phyloP scores from a whole-genome alignment of 2,888 invertebrate genomes.

The Brachynemurus nebulosus region DNA sequence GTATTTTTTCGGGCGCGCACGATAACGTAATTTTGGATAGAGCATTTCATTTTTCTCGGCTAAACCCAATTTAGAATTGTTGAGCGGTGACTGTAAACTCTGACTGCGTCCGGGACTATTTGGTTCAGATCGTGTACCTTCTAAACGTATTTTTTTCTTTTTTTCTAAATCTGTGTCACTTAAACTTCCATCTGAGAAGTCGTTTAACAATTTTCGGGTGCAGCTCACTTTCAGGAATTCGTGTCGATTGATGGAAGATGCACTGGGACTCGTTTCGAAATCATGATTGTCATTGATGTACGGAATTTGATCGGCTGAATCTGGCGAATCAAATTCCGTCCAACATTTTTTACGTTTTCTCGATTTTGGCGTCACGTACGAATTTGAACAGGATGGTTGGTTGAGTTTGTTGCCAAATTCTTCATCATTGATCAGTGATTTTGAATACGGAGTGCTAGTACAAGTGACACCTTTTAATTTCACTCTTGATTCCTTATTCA shows the following conservation, averaged over 20 bases:
- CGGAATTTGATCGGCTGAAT: too few species aligned
- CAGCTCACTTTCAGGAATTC: not conserved
- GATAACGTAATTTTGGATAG: not conserved
- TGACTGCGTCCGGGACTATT: not conserved
- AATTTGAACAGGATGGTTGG: not conserved
- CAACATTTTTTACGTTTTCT: not conserved
- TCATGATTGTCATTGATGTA: too few species aligned
- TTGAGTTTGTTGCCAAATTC: not conserved
- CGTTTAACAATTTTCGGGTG: not conserved
- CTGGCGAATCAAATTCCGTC: not conserved
- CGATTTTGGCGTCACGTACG: not conserved
- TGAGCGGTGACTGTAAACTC: not conserved
- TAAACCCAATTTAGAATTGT: not conserved
- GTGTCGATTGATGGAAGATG: not conserved
- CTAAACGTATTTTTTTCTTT: not conserved
- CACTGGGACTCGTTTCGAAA: not conserved
- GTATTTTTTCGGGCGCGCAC: not conserved
- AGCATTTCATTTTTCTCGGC: not conserved
- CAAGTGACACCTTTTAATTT: too few species aligned
- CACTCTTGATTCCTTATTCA: not conserved
- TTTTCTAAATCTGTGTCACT: not conserved
- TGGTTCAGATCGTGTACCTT: not conserved
- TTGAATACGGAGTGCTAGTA: not conserved
- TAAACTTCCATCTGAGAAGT: too few species aligned
- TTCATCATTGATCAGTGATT: not conserved